phyloP scores from a whole-genome alignment of 1,140 invertebrate genomes.

The Macrocentrus cingulum region DNA sequence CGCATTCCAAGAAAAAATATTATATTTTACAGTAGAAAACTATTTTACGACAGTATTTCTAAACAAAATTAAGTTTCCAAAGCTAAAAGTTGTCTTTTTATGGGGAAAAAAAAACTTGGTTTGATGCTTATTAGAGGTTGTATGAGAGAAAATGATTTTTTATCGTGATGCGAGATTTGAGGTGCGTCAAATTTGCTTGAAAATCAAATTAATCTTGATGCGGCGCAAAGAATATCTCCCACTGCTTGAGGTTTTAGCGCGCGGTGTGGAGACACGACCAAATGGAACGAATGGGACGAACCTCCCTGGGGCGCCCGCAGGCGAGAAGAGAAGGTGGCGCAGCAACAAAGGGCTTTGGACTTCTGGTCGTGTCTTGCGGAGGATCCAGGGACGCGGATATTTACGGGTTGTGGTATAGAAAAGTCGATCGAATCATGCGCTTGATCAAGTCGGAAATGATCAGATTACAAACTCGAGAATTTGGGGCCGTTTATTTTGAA shows the following conservation, averaged over 20 bases:
- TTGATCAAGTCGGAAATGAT: too few species aligned
- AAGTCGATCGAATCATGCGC: too few species aligned
- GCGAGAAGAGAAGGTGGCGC: slow-evolving; percentile 54
- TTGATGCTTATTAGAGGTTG: too few species aligned
- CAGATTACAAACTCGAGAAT: too few species aligned
- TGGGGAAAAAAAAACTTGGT: too few species aligned
- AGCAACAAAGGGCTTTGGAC: slow-evolving; percentile 53
- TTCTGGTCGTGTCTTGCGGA: slow-evolving; percentile 46
- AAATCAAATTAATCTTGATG: slow-evolving; percentile 53
- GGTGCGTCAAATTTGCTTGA: slow-evolving; percentile 53
- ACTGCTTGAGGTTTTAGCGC: slow-evolving; percentile 20
- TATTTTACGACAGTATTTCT: too few species aligned
- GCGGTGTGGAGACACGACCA: slow-evolving; percentile 41
- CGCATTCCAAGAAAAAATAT: too few species aligned
- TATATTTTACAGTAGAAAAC: too few species aligned
- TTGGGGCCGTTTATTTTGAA: too few species aligned
- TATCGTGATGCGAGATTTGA: slow-evolving; percentile 40
- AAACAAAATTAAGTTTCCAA: too few species aligned
- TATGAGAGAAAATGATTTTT: too few species aligned
- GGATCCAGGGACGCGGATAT: slow-evolving; percentile 40
- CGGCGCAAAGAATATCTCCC: slow-evolving; percentile 34
- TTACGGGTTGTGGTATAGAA: slow-evolving; percentile 27
- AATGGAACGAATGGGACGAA: slow-evolving; percentile 42
- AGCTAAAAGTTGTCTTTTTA: too few species aligned
- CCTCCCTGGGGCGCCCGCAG: slow-evolving; percentile 40